These are phyloP conservation scores for Danaus chrysippus DNA, from an alignment of 2,888 invertebrate species.

Conservation along the genomic window DNA sequence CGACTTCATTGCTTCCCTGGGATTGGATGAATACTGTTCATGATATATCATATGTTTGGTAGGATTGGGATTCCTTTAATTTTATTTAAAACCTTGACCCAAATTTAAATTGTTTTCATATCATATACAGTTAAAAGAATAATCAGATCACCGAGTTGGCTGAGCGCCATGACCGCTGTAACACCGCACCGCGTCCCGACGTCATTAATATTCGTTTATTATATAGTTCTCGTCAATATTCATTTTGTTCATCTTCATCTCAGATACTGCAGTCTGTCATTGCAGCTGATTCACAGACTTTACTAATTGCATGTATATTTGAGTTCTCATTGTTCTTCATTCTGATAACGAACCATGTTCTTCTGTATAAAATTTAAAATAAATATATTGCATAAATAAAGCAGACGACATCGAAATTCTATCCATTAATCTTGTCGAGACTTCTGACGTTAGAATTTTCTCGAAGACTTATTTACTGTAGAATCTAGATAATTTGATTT, in stretches of 20 bases:
- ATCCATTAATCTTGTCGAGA: too few species aligned
- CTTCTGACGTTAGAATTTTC: too few species aligned
- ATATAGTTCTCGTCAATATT: slow-evolving; percentile 27
- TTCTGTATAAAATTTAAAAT: too few species aligned
- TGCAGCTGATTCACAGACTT: slow-evolving; percentile 1
- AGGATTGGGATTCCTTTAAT: not conserved
- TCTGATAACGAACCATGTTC: not conserved
- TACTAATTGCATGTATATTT: not conserved
- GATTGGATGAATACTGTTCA: too few species aligned
- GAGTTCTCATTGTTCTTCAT: not conserved
- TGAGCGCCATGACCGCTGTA: slow-evolving; percentile 47
- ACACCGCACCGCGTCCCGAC: slow-evolving; percentile 44
- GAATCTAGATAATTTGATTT: too few species aligned
- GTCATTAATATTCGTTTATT: slow-evolving; percentile 56
- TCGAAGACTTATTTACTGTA: too few species aligned
- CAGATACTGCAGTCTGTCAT: slow-evolving; percentile 4
- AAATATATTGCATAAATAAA: too few species aligned
- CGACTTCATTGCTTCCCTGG: too few species aligned
- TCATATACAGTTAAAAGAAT: slow-evolving; percentile 31
- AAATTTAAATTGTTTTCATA: slow-evolving; percentile 29
- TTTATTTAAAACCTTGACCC: slow-evolving; percentile 18
- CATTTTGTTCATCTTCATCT: slow-evolving; percentile 21
- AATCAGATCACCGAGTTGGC: slow-evolving; percentile 51
- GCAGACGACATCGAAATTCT: too few species aligned
- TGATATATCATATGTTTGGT: too few species aligned